Percentiles rank a stretch among this genome's conserved stretches.
Conservation (phyloP, 1,140 invertebrate genomes). For the Drosophila seguyi region DNA sequence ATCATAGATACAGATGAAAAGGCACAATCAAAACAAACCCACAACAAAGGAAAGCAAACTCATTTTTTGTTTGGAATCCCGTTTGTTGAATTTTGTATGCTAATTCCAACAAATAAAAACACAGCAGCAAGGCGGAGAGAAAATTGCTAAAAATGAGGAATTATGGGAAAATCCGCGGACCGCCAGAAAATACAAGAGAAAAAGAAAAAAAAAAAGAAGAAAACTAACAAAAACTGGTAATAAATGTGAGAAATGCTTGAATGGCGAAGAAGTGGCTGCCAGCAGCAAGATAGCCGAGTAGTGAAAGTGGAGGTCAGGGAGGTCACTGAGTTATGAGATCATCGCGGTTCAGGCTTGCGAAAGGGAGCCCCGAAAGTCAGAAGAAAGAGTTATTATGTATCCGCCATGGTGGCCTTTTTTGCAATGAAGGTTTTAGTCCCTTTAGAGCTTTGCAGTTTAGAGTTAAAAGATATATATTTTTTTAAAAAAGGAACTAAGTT, state of each 20-base stretch:
- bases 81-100: conserved; percentile 41
- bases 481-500: too few relatives aligned
- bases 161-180: conserved; percentile 51
- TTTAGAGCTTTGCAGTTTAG: too few relatives aligned
- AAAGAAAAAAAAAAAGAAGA: not conserved
- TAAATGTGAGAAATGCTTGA: conserved; percentile 55
- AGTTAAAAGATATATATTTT: too few relatives aligned
- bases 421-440: not conserved
- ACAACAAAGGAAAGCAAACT: conserved; percentile 32
- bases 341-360: conserved; percentile 20
- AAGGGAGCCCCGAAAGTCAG: not conserved
- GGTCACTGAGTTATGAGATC: conserved; percentile 52
- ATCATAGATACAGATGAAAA: conserved; percentile 29
- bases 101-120: conserved; percentile 62
- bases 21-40: conserved; percentile 27
- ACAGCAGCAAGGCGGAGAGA: conserved; percentile 26
- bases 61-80: conserved; percentile 61
- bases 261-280: conserved; percentile 21
- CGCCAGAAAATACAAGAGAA: conserved; percentile 2
- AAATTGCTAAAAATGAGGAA: conserved; percentile 44
- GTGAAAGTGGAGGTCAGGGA: conserved; percentile 57
- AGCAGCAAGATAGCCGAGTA: conserved; percentile 15
- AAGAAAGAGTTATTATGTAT: conserved; percentile 2
- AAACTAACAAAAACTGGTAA: conserved; percentile 35
- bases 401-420: not conserved